Conservation (phyloP, 2,888 invertebrate species). For the Alloscopus bannaensis region DNA sequence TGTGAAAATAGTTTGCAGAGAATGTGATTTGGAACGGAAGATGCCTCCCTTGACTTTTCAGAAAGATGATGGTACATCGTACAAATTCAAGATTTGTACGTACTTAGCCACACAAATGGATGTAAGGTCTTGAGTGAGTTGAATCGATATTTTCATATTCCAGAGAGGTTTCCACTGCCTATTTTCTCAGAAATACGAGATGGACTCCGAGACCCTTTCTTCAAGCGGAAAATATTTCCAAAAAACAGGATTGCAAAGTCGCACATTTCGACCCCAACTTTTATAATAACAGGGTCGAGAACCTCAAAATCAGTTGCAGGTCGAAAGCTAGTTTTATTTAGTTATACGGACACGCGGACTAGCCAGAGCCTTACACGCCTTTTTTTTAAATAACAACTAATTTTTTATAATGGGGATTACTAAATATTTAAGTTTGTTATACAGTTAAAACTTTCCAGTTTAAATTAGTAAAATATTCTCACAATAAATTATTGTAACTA, state of each 20-base stretch:
- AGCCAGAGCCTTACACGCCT: no score
- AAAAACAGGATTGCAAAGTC: not conserved
- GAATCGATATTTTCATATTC: conserved; percentile 54
- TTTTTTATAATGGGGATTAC: no score
- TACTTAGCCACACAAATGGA: not conserved
- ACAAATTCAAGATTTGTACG: not conserved
- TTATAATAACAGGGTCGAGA: not conserved
- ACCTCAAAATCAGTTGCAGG: not conserved
- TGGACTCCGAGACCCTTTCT: conserved; percentile 2
- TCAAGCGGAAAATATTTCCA: not conserved
- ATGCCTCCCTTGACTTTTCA: not conserved
- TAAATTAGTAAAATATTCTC: no score
- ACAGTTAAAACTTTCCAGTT: no score
- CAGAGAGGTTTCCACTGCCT: no score
- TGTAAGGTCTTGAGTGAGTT: conserved; percentile 3
- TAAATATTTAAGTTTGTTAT: no score
- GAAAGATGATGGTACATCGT: conserved; percentile 1
- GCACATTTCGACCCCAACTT: not conserved
- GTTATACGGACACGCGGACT: no score
- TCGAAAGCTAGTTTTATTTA: no score
- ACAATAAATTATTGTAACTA: no score
- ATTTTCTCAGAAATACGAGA: conserved; percentile 24
- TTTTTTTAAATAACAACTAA: no score
- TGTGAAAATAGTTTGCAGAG: not conserved
- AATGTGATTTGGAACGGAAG: not conserved